Percentiles rank a stretch among this genome's conserved stretches.
Evolutionary conservation across 2,797 vertebrate genomes (phyloP).

Genomic region (Sebastolobus altivelis): DNA sequence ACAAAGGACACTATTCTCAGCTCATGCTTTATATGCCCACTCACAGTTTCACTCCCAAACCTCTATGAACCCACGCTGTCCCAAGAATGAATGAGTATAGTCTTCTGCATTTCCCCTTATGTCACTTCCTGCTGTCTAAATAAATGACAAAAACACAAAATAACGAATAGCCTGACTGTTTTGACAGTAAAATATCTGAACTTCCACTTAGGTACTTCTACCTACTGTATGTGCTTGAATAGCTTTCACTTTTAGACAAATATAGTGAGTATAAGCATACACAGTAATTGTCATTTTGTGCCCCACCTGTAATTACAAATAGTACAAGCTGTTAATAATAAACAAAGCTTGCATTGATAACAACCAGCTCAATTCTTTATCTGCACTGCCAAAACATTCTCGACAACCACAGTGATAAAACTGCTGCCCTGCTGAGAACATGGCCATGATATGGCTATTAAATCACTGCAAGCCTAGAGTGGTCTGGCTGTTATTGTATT

Average conservation of each 20-base stretch:
- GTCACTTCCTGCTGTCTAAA: not conserved
- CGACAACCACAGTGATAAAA: not conserved
- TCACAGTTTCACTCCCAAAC: not conserved
- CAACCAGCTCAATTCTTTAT: not conserved
- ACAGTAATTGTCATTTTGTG: not conserved
- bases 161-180: not conserved
- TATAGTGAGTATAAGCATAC: not conserved
- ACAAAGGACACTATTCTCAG: slow-evolving; percentile 1
- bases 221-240: not conserved
- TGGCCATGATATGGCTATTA: not conserved
- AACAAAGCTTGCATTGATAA: not conserved
- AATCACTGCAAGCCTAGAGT: not conserved
- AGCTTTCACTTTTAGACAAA: not conserved
- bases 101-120: not conserved
- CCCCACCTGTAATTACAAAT: not conserved
- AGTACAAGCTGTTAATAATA: not conserved
- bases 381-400: not conserved
- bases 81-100: not conserved
- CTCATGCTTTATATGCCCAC: not conserved
- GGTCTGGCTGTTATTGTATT: not conserved
- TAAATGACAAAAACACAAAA: not conserved
- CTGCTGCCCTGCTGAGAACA: not conserved
- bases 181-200: not conserved
- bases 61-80: not conserved
- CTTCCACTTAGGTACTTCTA: not conserved